Evolutionary conservation across 2,797 vertebrate species (phyloP), one percentile per base, ranked within the genome.

Genomic region (Neomorphus geoffroyi): DNA sequence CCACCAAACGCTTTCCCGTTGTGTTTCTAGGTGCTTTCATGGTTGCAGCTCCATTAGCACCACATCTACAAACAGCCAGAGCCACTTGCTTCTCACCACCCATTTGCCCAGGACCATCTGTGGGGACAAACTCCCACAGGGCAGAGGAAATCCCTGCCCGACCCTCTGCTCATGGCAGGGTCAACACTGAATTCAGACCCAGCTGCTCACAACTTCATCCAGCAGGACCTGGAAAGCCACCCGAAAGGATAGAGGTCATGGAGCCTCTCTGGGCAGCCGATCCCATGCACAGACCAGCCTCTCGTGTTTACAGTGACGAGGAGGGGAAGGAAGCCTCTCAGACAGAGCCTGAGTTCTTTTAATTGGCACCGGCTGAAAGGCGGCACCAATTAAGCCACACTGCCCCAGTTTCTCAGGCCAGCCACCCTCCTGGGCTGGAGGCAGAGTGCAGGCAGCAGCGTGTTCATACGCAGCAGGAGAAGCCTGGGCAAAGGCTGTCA

Each of bases 351-450:
- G 92, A 95, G 74, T 78, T 90, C 78, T 96, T 95, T 58, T 94
- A 94, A 96, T 95, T 93, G 95, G 93, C 81, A 77, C 23, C 3
- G 21, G 45, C 16, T 93, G 86, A 87, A 91, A 94, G 88, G 27
- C 74, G 64, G 61, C 82, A 7, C 16, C 78, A 96, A 95, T 94
- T 92, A 95, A 96, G 91, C 39, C 80, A 43, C 2, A 2, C 41
- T 95, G 95, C 48, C 93, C 94, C 85, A 94, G 90, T 95, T 95
- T 92, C 91, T 64, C 95, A 96, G 83, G 80, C 13, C 73, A 8
- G 74, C 65, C 62, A 50, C 30, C 80, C 64, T 51, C 60, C 87
- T 13, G 18, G 65, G 88, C 94, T 24, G 64, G 60, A 64, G 67
- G 21, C 48, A 1, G 61, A 45, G 50, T 9, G 1, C 43, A 3